Evolutionary conservation across 2,888 invertebrate genomes (phyloP), one percentile per base, ranked within the genome.

Genomic region (Chymomyza caudatula): DNA sequence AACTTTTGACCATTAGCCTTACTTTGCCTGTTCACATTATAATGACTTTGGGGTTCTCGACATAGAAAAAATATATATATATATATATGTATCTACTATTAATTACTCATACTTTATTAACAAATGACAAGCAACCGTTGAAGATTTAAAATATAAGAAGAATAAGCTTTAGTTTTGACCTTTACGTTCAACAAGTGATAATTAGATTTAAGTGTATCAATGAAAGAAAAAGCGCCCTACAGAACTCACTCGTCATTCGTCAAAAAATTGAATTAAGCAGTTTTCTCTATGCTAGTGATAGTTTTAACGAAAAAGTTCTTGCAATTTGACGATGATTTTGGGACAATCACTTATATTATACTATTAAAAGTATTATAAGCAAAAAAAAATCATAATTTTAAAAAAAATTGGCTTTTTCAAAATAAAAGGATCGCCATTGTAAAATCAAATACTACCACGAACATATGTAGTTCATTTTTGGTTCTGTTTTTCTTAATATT

Each of bases 221-320:
- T 47, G n/a, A 47, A 47, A n/a, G n/a, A 23, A 25, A 25, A 25
- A 6, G 29, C 11, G 29, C 29, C 2, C 29, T 37, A 8, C 29
- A 6, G 5, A 22, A 17, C 49, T 19, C 5, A n/a, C 17, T 51
- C 20, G 19, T 20, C 11, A 17, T 17, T 51, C 4, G 0, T n/a
- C 5, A 51, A 44, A 5, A 51, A 51, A 51, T 11, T 51, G 19
- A 54, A 54, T 15, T 52, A 22, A 73, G 67, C 70, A 71, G 77
- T 83, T 80, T 78, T 81, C 76, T 71, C 76, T 74, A 78, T 80
- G 80, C 80, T 86, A 85, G 80, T 80, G 80, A 80, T 80, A 80
- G 82, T 76, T 70, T 86, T 81, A 70, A 84, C 51, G 55, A 19
- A 56, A 63, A 19, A 23, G 11, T 49, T 49, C 58, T 57, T 37